Evolutionary conservation across 2,888 invertebrate genomes (phyloP).

Genomic region (Emesis furor): DNA sequence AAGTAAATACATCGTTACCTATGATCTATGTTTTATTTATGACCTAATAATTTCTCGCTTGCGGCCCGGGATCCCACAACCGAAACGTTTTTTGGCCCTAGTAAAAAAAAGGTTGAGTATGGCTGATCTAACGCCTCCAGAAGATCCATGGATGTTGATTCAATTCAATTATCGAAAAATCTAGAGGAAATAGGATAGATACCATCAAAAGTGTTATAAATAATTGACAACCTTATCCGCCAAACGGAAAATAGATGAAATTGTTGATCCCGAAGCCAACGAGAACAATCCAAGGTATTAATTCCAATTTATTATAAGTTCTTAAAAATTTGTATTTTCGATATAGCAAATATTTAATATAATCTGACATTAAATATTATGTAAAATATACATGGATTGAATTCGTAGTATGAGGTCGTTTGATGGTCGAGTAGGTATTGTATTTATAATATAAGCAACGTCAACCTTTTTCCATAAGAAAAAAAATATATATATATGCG

Average conservation of each 20-base stretch:
- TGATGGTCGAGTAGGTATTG: not conserved
- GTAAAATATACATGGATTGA: not conserved
- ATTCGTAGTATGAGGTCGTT: not conserved
- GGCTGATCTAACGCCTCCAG: no score
- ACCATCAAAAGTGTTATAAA: slow-evolving; percentile 27
- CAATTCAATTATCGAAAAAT: no score
- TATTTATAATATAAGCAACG: slow-evolving; percentile 1
- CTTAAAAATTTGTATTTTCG: not conserved
- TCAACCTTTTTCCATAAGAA: no score
- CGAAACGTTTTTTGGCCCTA: no score
- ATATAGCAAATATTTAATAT: not conserved
- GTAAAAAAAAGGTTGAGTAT: no score
- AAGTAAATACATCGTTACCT: no score
- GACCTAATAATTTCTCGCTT: no score
- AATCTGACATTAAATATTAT: not conserved
- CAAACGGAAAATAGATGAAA: slow-evolving; percentile 11
- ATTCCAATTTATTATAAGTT: not conserved
- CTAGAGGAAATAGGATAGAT: slow-evolving; percentile 17
- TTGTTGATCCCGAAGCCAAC: slow-evolving; percentile 12
- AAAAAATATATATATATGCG: no score
- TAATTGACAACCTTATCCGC: slow-evolving; percentile 16
- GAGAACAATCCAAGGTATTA: slow-evolving; percentile 9
- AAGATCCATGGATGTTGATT: no score
- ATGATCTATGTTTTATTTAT: no score
- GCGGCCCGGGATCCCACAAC: no score